Base-by-base conservation (phyloP, 2,888 invertebrate species). In the Melipona bicolor region DNA sequence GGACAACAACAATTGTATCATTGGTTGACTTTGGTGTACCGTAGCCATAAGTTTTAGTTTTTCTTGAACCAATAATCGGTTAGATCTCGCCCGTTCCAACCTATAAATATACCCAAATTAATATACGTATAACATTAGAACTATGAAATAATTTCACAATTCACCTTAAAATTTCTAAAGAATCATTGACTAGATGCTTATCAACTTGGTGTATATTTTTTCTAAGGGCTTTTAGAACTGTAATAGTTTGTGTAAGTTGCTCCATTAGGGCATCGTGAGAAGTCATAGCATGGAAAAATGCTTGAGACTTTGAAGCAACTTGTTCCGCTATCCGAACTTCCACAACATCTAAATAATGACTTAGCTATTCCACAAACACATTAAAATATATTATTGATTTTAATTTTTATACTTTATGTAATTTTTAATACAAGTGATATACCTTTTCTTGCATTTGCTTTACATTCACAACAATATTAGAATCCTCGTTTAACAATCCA, bases 191-290 rank as follows among this genome's bases (percentile, higher is more conserved):
- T 88, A 98, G 95, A 91, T 96, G 96, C 88, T 96, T 96, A 95
- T 98, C 98, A 56, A 99, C 96, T 90, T 96, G 95, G 87, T 96
- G 96, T 79, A 99, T 96, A 92, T 97, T 97, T 86, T 96, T 95
- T 89, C 98, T 96, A 71, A 98, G 95, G 69, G 96, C 95, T 92
- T 96, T 96, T 52, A 98, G 97, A 92, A 97, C 97, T 81, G 96
- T 96, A 17, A 97, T 96, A 32, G 98, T 98, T 92, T 97, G 96
- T 1, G 97, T 97, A 96, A 99, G 97, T 93, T 99, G 98, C 89
- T 98, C 98, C 97, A 99, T 98, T 72, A 99, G 97, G 50, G 98
- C 97, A 94, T 99, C 99, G 95, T 99, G 99, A 13, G 99, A 99
- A 77, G 99, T 97, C 98, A 99, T 99, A 0, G 99, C 99, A 95